Base-by-base conservation (phyloP, 1,140 invertebrate species). In the Kradibia gibbosae region DNA sequence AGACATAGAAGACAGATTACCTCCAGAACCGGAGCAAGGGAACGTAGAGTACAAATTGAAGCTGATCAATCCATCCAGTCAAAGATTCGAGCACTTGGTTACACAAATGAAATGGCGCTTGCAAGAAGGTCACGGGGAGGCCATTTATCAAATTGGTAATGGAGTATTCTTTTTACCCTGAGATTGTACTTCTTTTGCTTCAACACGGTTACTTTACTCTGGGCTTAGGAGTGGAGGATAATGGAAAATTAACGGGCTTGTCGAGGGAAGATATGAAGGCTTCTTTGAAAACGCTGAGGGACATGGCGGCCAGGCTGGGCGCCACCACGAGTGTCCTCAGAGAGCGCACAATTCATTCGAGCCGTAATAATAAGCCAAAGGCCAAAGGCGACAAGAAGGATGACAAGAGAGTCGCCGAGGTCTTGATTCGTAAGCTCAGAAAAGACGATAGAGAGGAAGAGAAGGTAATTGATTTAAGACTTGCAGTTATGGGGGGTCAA, bases 11-110 rank as follows among this genome's bases (percentile, higher is more conserved):
- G 94, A 94, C 10, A 91, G 90, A 60, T 85, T 99, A 45, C 97
- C 98, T 0, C 97, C 97, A 0, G 97, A 98, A 88, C 96, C 96
- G 0, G 94, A 97, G 86, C 93, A 96, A 79, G 97, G 97, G 11
- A 98, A 98, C 90, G 94, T 98, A 45, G 97, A 98, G 90, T 98
- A 98, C 88, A 98, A 98, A 91, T 89, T 98, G 67, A 98, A 98
- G 88, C 91, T 97, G 77, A 94, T 97, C 4, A 96, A 95, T 90
- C 95, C 96, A 1, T 96, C 96, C 15, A 95, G 94, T 89, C 94
- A 96, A 85, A 92, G 96, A 70, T 97, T 98, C 88, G 95, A 98
- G 90, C 96, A 97, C 90, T 90, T 98, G 42, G 96, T 98, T 0
- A 97, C 97, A 0, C 97, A 98, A 93, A 94, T 98, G 93, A 97